Evolutionary conservation across 2,113 vertebrate genomes (phyloP).

Genomic region (Aythya baeri): DNA sequence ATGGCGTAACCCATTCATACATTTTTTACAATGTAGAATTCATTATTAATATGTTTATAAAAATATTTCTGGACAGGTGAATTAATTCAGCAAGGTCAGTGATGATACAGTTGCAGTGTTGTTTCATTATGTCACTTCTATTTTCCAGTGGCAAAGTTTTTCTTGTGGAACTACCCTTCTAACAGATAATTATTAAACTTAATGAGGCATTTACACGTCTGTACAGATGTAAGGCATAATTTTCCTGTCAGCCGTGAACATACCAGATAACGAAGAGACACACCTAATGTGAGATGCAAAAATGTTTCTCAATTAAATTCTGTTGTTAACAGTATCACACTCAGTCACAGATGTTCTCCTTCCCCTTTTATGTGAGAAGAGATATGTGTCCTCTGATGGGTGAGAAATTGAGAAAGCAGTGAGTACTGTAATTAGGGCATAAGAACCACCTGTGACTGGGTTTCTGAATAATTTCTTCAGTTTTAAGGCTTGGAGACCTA

Average conservation of each 20-base stretch:
- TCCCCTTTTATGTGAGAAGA: neutral
- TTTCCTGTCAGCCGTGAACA: constrained; percentile 34
- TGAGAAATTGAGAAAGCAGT: constrained; percentile 16
- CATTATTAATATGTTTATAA: constrained; percentile 4
- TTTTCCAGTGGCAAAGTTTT: constrained; percentile 8
- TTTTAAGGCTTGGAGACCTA: neutral
- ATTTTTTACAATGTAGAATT: neutral
- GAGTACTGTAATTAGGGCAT: neutral
- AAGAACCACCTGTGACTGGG: neutral
- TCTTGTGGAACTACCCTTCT: constrained; percentile 2
- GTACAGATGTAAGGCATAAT: constrained; percentile 42
- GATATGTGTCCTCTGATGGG: neutral
- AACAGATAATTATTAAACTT: constrained; percentile 42
- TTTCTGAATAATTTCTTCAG: neutral
- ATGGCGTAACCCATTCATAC: neutral
- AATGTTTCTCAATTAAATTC: constrained; percentile 53
- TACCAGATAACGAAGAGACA: neutral
- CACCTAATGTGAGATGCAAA: constrained; percentile 1
- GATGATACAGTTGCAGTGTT: neutral
- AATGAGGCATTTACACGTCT: constrained; percentile 50
- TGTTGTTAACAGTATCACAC: constrained; percentile 25
- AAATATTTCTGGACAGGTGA: neutral
- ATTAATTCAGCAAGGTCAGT: neutral
- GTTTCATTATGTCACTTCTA: neutral
- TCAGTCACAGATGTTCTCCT: neutral